A percentile compares a stretch with the other conserved stretches of the same genome.
phyloP scores from a whole-genome alignment of 2,888 invertebrate species.

The Lasioglossum vierecki region DNA sequence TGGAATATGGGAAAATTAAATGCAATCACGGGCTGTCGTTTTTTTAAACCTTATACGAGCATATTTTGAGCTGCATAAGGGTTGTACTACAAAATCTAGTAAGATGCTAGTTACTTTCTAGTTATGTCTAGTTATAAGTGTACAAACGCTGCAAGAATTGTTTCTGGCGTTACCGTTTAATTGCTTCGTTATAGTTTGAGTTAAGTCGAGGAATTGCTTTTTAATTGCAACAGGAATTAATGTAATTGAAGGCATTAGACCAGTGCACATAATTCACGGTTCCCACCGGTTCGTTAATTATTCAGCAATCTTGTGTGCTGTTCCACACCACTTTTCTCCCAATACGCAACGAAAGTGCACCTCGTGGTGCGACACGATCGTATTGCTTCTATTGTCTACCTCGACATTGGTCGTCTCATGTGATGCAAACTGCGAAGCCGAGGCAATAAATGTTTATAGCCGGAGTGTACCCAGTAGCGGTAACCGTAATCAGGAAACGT shows the following conservation, averaged over 20 bases:
- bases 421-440: not conserved
- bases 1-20: no score
- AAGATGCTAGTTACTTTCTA: no score
- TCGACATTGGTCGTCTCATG: not conserved
- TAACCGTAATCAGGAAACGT: conserved; percentile 6
- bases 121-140: no score
- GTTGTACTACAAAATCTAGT: no score
- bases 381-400: not conserved
- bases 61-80: no score
- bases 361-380: not conserved
- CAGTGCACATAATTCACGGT: no score
- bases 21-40: no score
- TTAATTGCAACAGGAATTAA: no score
- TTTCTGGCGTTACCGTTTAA: not conserved
- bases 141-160: not conserved
- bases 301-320: not conserved
- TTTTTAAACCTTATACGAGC: no score
- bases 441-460: not conserved
- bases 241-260: no score
- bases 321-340: not conserved
- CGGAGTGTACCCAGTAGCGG: not conserved
- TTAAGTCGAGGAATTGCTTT: not conserved
- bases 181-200: not conserved
- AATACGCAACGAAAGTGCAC: not conserved
- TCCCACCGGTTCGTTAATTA: not conserved